Evolutionary conservation across 2,797 vertebrate species (phyloP).

Genomic region (Glossophaga mutica): DNA sequence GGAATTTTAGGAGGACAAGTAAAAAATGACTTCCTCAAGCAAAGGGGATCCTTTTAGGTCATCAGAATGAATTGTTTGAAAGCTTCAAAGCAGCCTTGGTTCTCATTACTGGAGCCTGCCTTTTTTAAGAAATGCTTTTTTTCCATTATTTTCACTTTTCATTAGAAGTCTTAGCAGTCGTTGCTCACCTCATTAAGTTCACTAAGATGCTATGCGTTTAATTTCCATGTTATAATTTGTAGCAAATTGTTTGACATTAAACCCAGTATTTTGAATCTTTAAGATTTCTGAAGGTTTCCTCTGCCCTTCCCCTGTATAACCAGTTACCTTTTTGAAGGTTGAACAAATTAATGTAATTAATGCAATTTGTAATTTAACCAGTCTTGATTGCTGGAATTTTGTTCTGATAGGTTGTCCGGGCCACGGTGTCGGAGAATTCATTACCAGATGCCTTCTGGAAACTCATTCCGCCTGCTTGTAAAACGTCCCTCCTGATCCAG

Average conservation of each 20-base stretch:
- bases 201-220: conserved; percentile 46
- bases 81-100: conserved; percentile 50
- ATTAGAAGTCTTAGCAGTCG: conserved; percentile 62
- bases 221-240: conserved; percentile 57
- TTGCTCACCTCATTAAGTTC: conserved; percentile 64
- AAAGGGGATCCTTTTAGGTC: conserved; percentile 28
- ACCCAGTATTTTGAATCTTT: not conserved
- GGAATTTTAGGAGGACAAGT: conserved; percentile 62
- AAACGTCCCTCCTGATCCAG: not conserved
- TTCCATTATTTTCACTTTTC: conserved; percentile 73
- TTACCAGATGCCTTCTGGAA: conserved; percentile 15
- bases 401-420: not conserved
- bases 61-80: conserved; percentile 48
- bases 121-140: conserved; percentile 62
- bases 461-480: not conserved
- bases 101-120: conserved; percentile 50
- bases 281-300: not conserved
- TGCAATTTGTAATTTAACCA: conserved; percentile 7
- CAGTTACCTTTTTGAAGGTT: not conserved
- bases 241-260: conserved; percentile 49
- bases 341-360: not conserved
- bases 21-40: conserved; percentile 60
- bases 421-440: not conserved
- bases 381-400: not conserved
- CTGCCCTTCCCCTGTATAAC: not conserved